Conservation (phyloP, 2,797 vertebrate species). For the Rhinella marina region DNA sequence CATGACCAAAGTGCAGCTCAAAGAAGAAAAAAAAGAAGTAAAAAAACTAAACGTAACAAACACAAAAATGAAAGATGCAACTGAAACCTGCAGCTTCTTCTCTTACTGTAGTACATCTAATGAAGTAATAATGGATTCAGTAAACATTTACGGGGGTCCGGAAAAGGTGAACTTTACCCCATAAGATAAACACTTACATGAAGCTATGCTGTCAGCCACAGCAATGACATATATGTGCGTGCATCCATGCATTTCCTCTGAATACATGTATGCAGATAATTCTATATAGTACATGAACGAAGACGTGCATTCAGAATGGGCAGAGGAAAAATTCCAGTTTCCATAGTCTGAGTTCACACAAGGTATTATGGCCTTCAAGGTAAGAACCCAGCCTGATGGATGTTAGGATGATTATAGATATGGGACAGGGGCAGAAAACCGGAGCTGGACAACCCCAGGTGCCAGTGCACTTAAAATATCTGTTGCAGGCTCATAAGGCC, state of each 20-base stretch:
- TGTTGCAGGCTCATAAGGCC: neutral
- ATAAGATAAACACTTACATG: neutral
- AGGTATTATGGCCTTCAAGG: too few species aligned
- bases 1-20: constrained; percentile 50
- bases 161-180: neutral
- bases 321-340: neutral
- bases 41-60: neutral
- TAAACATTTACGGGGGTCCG: constrained; percentile 4
- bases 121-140: neutral
- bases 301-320: neutral
- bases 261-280: neutral
- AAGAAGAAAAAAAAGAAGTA: neutral
- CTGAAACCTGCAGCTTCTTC: constrained; percentile 45
- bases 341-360: neutral
- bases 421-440: neutral
- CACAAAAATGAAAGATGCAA: constrained; percentile 11
- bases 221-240: neutral
- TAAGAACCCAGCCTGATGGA: neutral
- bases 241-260: neutral
- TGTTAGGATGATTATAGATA: neutral
- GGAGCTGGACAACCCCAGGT: neutral
- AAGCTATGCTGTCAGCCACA: neutral
- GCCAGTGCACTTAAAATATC: neutral
- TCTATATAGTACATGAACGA: neutral
- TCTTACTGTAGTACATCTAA: constrained; percentile 34